Evolutionary conservation across 1,140 invertebrate species (phyloP), one percentile per base, ranked within the genome.

Genomic region (Pygmarrhopalites habei): DNA sequence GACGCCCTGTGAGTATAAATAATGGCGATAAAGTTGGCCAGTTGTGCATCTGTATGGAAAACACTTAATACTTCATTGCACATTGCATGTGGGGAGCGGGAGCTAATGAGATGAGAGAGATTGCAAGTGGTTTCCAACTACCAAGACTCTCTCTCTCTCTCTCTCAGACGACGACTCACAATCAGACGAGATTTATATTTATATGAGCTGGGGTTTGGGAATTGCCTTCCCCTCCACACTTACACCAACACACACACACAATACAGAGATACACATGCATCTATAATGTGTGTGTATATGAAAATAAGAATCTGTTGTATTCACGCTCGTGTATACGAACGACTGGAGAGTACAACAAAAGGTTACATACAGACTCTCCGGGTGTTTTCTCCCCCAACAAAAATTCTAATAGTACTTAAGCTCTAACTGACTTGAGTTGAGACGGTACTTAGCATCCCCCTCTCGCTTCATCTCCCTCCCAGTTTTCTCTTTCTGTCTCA

Each of bases 101-200:
- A 58, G 56, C 39, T 58, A 58, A 58, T 58, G 56, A 58, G 56
- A 58, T 58, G 56, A 58, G 56, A 58, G 25, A 58, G 56, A 58
- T 58, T 58, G 56, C 25, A 58, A 58, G 41, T 58, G 56, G 56
- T 58, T 43, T 44, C 23, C 23, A 46, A 44, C n/a, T 28, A 30
- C 35, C 28, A 41, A 28, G 39, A 41, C n/a, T n/a, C n/a, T n/a
- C n/a, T n/a, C n/a, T n/a, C n/a, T 7, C 32, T 35, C 32, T 7
- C 32, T 7, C 5, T 35, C 35, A 46, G 25, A 58, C 15, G 32
- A 21, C n/a, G n/a, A 35, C 32, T 35, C 32, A 35, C 32, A 35
- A 35, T 35, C 35, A 46, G 25, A 58, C 15, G 32, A 21, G 53
- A 56, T 56, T 10, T 56, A 56, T 56, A 58, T 58, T 58, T 56